Percentiles rank a stretch among this genome's conserved stretches.
Conservation (phyloP, 37 sponge, comb jelly and placozoan species). For the Aplysina aerophoba region DNA sequence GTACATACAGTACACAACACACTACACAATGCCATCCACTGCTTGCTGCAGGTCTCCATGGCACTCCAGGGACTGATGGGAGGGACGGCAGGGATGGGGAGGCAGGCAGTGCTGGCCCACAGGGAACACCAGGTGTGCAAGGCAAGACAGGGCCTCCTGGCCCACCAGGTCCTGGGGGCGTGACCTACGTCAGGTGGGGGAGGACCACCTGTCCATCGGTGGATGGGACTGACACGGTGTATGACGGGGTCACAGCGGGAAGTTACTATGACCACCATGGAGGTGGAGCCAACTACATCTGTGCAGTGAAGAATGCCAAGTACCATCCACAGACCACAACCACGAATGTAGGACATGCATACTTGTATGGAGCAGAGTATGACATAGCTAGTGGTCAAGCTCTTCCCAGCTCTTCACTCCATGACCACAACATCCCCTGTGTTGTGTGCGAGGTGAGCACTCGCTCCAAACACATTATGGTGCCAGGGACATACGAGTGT, state of each 20-base stretch:
- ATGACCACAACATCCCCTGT: slow-evolving; percentile 34
- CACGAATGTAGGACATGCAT: neutral
- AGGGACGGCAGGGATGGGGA: neutral
- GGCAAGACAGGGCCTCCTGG: neutral
- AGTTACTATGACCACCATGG: slow-evolving; percentile 24
- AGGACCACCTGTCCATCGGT: slow-evolving; percentile 38
- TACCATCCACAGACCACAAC: neutral
- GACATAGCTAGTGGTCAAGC: neutral
- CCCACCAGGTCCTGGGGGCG: neutral
- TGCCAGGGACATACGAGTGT: slow-evolving; percentile 6
- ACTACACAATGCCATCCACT: no score
- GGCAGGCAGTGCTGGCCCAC: neutral
- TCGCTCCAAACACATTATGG: slow-evolving; percentile 8
- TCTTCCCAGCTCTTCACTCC: neutral
- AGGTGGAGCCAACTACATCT: slow-evolving; percentile 57
- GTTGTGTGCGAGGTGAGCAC: slow-evolving; percentile 7
- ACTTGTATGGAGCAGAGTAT: slow-evolving; percentile 51
- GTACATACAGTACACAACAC: no score
- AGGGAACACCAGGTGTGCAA: neutral
- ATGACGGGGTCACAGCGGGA: neutral
- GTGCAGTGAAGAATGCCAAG: slow-evolving; percentile 34
- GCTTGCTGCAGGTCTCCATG: slow-evolving; percentile 9
- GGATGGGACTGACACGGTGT: slow-evolving; percentile 44
- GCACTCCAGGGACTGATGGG: slow-evolving; percentile 20
- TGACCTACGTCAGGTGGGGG: slow-evolving; percentile 33